These are phyloP conservation scores for Acrocephalus scirpaceus DNA, from an alignment of 2,797 vertebrate genomes.

Conservation along the genomic window DNA sequence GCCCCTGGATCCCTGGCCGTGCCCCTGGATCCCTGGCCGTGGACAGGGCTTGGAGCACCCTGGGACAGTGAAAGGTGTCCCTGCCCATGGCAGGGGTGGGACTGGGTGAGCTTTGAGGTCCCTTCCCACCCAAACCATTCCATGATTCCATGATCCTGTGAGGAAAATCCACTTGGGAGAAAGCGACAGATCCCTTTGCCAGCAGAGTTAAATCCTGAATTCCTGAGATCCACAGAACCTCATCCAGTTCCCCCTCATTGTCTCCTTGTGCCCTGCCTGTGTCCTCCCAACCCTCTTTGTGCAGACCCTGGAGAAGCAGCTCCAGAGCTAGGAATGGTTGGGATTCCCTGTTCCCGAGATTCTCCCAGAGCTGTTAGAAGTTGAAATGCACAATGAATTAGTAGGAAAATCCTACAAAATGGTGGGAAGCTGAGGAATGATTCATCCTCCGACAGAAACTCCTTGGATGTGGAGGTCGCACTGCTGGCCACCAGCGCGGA, in stretches of 20 bases:
- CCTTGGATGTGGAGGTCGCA: not conserved
- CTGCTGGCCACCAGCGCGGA: not conserved
- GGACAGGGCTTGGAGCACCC: not conserved
- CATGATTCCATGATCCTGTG: not conserved
- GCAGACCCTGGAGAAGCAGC: not conserved
- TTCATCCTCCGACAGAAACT: not conserved
- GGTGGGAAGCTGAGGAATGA: not conserved
- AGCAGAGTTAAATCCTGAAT: not conserved
- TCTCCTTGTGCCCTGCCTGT: not conserved
- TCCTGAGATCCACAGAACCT: not conserved
- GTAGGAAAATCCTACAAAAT: not conserved
- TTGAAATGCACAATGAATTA: not conserved
- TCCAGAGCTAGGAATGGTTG: not conserved
- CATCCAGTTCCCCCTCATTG: not conserved
- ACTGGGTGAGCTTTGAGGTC: fast-evolving
- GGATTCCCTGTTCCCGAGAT: not conserved
- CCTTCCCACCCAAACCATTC: not conserved
- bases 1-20: not conserved
- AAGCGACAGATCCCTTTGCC: not conserved
- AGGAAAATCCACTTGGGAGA: not conserved
- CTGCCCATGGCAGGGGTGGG: not conserved
- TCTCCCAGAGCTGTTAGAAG: not conserved
- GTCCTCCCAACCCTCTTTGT: not conserved
- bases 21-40: too few species aligned
- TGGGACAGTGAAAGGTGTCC: not conserved